Percentiles rank a stretch among this genome's conserved stretches.
Evolutionary conservation across 2,888 invertebrate genomes (phyloP).

Genomic region (Stegophylla sp.): DNA sequence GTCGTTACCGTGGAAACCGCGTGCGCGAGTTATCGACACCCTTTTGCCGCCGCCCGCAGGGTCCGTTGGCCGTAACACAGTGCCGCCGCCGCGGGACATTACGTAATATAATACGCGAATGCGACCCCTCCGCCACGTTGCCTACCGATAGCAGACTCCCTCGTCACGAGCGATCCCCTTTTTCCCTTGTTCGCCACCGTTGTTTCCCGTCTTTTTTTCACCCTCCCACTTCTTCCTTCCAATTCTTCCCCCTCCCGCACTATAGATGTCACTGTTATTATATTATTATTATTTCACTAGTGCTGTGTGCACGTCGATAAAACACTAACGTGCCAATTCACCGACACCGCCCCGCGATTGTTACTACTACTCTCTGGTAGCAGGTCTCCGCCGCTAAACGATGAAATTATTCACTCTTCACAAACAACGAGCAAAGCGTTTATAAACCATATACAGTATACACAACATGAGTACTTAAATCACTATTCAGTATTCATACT

Average conservation of each 20-base stretch:
- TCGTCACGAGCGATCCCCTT: not conserved
- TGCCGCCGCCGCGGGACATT: not conserved
- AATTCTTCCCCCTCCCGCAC: not conserved
- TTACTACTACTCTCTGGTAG: not conserved
- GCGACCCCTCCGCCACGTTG: not conserved
- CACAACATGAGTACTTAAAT: too few relatives aligned
- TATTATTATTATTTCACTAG: not conserved
- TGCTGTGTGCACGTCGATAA: not conserved
- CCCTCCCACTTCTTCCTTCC: not conserved
- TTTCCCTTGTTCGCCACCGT: not conserved
- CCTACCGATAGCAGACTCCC: not conserved
- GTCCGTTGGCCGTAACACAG: not conserved
- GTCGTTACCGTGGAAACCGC: slow-evolving; percentile 52
- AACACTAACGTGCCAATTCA: not conserved
- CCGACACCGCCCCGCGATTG: not conserved
- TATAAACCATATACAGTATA: too few relatives aligned
- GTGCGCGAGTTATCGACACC: slow-evolving; percentile 48
- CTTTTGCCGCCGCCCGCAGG: slow-evolving; percentile 23
- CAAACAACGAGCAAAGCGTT: too few relatives aligned
- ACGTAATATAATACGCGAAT: too few relatives aligned
- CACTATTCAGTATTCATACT: too few relatives aligned
- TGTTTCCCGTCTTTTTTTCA: not conserved
- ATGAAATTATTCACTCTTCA: too few relatives aligned
- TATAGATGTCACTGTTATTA: not conserved
- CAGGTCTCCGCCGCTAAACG: not conserved